These are phyloP conservation scores for Enteromius anoplus DNA, from an alignment of 2,797 vertebrate genomes.

Conservation along the genomic window DNA sequence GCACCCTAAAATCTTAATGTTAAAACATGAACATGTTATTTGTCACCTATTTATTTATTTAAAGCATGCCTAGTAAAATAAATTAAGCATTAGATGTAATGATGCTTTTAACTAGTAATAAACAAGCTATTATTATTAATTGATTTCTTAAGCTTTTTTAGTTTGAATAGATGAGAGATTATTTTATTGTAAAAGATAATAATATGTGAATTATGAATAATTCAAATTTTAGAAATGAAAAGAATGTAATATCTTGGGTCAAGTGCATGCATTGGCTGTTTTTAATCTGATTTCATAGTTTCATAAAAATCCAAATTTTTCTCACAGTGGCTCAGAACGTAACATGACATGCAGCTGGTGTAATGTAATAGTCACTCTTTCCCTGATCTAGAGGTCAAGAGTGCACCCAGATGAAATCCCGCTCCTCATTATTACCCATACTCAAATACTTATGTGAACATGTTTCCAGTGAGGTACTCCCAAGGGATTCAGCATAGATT, in stretches of 20 bases:
- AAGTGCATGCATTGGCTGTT: not conserved
- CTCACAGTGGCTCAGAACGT: not conserved
- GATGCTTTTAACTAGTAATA: not conserved
- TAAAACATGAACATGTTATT: not conserved
- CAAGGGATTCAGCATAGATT: constrained; percentile 47
- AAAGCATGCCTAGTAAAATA: not conserved
- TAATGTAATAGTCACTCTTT: not conserved
- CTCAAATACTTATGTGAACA: not conserved
- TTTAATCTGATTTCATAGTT: not conserved
- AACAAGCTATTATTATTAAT: not conserved
- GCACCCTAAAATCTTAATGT: not conserved
- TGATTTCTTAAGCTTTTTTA: no score
- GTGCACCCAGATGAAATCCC: not conserved
- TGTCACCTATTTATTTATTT: not conserved
- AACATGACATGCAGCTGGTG: not conserved
- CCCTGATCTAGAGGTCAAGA: constrained; percentile 7
- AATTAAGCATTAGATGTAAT: not conserved
- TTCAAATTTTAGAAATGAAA: not conserved
- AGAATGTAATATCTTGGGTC: not conserved
- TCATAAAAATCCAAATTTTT: not conserved
- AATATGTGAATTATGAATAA: not conserved
- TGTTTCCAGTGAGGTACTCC: constrained; percentile 52
- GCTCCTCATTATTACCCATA: not conserved
- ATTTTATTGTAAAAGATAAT: not conserved
- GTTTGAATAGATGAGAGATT: no score